phyloP scores from a whole-genome alignment of 2,113 vertebrate genomes.

The Polypterus senegalus region DNA sequence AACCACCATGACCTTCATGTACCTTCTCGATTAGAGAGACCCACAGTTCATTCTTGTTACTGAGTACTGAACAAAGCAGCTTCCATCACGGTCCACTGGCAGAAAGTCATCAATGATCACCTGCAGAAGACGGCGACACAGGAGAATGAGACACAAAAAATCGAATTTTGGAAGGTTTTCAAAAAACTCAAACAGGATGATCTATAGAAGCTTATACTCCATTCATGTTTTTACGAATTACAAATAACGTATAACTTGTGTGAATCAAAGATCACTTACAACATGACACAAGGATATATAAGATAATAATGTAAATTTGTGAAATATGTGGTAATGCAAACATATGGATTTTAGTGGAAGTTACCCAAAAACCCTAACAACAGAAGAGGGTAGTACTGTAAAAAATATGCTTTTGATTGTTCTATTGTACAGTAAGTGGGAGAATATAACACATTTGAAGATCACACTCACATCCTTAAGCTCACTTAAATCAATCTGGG shows the following conservation, averaged over 20 bases:
- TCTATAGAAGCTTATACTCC: neutral
- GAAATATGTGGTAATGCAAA: no score
- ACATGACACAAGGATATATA: no score
- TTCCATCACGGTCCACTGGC: constrained; percentile 84
- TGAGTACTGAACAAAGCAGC: constrained; percentile 91
- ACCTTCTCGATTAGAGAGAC: constrained; percentile 96
- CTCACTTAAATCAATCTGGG: no score
- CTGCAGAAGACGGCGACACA: constrained; percentile 31
- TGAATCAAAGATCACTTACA: no score
- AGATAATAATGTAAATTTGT: no score
- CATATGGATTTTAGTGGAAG: no score
- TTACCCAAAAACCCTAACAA: no score
- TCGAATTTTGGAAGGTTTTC: neutral
- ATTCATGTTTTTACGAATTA: neutral
- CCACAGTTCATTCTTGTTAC: constrained; percentile 94
- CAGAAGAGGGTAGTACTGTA: no score
- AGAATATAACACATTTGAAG: no score
- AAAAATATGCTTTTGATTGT: no score
- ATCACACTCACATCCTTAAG: no score
- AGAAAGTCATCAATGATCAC: constrained; percentile 94
- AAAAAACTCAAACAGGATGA: neutral
- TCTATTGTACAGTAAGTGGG: neutral
- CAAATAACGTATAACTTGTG: neutral
- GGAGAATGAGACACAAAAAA: constrained; percentile 1
- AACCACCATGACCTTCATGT: constrained; percentile 99